phyloP scores from a whole-genome alignment of 1,140 invertebrate species.

The Danaus melanippus region DNA sequence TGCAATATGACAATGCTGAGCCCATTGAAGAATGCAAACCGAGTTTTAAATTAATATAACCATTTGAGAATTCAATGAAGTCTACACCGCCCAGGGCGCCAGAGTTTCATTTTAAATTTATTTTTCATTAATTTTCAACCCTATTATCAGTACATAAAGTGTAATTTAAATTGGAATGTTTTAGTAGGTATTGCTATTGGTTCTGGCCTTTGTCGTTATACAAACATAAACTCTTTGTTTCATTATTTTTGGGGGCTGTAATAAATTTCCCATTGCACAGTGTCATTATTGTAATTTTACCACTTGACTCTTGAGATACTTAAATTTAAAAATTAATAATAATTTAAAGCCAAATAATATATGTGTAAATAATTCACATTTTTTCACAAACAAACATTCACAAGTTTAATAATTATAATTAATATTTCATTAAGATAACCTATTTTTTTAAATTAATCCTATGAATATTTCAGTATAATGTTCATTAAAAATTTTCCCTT shows the following conservation, averaged over 20 bases:
- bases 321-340: slow-evolving; percentile 17
- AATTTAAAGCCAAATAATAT: too few relatives aligned
- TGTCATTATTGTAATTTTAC: slow-evolving; percentile 19
- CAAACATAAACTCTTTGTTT: slow-evolving; percentile 41
- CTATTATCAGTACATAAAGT: slow-evolving; percentile 12
- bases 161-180: slow-evolving; percentile 12
- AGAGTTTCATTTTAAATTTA: slow-evolving; percentile 8
- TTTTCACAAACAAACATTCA: too few relatives aligned
- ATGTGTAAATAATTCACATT: too few relatives aligned
- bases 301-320: slow-evolving; percentile 36
- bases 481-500: too few relatives aligned
- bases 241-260: slow-evolving; percentile 42
- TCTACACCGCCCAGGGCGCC: slow-evolving; percentile 41
- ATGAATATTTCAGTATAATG: too few relatives aligned
- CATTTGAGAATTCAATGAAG: slow-evolving; percentile 52
- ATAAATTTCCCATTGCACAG: slow-evolving; percentile 50
- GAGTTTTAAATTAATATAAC: slow-evolving; percentile 64
- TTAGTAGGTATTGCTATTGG: slow-evolving; percentile 46
- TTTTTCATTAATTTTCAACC: slow-evolving; percentile 15
- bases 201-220: slow-evolving; percentile 37
- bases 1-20: slow-evolving; percentile 57
- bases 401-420: too few relatives aligned
- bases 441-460: too few relatives aligned
- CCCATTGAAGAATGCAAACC: slow-evolving; percentile 51
- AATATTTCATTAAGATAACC: too few relatives aligned